Conservation (phyloP, 2,797 vertebrate species). For the Scolopax rusticola region DNA sequence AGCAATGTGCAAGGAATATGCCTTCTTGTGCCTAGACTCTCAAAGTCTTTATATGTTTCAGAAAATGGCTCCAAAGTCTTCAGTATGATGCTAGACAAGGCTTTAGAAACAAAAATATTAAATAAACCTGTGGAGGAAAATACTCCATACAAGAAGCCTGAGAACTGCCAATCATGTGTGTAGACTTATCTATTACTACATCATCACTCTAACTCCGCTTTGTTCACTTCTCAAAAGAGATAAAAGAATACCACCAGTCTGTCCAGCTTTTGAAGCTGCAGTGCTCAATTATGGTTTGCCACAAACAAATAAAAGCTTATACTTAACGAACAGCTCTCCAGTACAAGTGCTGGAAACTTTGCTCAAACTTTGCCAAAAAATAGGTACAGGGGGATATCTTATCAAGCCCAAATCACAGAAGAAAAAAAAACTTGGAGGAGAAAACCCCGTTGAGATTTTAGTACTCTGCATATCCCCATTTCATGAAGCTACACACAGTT, state of each 20-base stretch:
- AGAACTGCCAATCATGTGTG: neutral
- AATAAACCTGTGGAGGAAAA: neutral
- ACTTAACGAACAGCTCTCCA: neutral
- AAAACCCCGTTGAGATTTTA: neutral
- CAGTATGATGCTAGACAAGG: neutral
- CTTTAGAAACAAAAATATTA: neutral
- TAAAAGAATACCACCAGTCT: neutral
- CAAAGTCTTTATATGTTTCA: neutral
- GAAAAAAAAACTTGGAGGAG: neutral
- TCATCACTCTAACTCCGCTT: neutral
- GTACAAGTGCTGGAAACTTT: neutral
- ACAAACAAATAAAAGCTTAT: neutral
- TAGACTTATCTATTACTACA: neutral
- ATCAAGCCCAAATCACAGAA: neutral
- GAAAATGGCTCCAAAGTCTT: neutral
- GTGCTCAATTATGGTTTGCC: neutral
- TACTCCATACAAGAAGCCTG: neutral
- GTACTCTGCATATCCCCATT: neutral
- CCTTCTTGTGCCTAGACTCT: neutral
- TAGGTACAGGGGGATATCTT: neutral
- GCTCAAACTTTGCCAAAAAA: neutral
- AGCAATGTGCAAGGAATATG: neutral
- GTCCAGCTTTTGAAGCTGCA: neutral
- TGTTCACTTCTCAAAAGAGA: neutral
- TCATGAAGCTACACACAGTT: neutral